Conservation (phyloP, 2,888 invertebrate species). For the Coelinius sp. region DNA sequence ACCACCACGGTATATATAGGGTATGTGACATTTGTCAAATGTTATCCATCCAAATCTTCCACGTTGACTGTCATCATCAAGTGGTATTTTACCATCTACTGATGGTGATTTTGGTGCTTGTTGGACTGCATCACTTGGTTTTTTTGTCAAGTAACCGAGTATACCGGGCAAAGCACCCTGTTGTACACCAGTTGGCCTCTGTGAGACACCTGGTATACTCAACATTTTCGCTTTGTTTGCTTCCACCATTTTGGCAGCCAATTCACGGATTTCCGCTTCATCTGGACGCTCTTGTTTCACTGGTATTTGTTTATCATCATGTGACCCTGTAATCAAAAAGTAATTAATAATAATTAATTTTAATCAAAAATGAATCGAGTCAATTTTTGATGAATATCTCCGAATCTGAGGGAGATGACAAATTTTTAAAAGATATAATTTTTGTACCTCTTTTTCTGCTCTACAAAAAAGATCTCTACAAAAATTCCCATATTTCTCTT, state of each 20-base stretch:
- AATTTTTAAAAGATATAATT: too few relatives aligned
- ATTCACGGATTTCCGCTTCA: conserved; percentile 88
- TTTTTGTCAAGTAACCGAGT: conserved; percentile 68
- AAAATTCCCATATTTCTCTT: too few relatives aligned
- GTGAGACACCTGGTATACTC: conserved; percentile 61
- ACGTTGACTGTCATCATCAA: conserved; percentile 83
- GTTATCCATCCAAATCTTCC: conserved; percentile 93
- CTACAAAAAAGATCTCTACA: too few relatives aligned
- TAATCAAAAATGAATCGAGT: neutral
- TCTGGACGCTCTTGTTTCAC: conserved; percentile 85
- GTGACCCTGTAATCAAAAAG: conserved; percentile 51
- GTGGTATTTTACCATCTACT: conserved; percentile 72
- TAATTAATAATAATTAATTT: neutral
- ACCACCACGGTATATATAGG: conserved; percentile 86
- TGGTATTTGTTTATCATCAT: conserved; percentile 71
- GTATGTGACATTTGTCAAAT: conserved; percentile 88
- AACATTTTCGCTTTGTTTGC: conserved; percentile 81
- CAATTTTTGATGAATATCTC: neutral
- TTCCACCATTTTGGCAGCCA: conserved; percentile 90
- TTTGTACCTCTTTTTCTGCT: too few relatives aligned
- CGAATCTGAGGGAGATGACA: too few relatives aligned
- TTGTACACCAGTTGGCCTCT: conserved; percentile 46
- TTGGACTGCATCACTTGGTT: conserved; percentile 51
- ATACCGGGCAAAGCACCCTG: conserved; percentile 67
- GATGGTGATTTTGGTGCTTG: conserved; percentile 49